Evolutionary conservation across 2,113 vertebrate genomes (phyloP), one percentile per base, ranked within the genome.

Genomic region (Martes martes): DNA sequence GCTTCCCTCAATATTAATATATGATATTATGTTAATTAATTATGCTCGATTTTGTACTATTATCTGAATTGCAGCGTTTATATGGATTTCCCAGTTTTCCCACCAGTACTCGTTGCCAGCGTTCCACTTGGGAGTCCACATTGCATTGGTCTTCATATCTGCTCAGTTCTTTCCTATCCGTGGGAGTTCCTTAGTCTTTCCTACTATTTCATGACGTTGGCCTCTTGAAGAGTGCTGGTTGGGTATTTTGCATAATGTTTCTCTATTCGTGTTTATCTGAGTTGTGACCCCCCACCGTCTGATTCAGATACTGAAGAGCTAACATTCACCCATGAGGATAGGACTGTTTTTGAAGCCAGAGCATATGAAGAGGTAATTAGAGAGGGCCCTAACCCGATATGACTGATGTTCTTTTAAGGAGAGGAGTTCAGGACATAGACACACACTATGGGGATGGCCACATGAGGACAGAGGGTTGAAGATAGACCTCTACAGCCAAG

Each of bases 391-490:
- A 31, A 63, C 19, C 57, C 36, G 18, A 31, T 33, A 33, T 13
- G 7, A 39, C 15, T 36, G 16, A n/a, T 21, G 4, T 31, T n/a
- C 28, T 55, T 82, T 31, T 16, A 16, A 57, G 50, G 55, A 45
- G 26, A n/a, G n/a, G 6, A n/a, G n/a, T 6, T 87, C 6, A 79
- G n/a, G 61, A 47, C 73, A 10, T 15, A 28, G 59, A 57, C 45
- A 45, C 28, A 21, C 83, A 18, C 28, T 7, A 9, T 0, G 33
- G 31, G 50, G 36, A 47, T 0, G 2, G 11, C 0, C 23, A 7
- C 3, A 3, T 2, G 15, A 57, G 21, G 36, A 21, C 36, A 21
- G 23, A 7, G 31, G 6, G 31, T n/a, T n/a, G 57, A 8, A 47
- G 39, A 16, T 1, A 16, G 50, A 13, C 18, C 6, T 50, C 23